Percentiles rank a stretch among this genome's conserved stretches.
phyloP scores from a whole-genome alignment of 2,888 invertebrate species.

The Drosophila mimica region DNA sequence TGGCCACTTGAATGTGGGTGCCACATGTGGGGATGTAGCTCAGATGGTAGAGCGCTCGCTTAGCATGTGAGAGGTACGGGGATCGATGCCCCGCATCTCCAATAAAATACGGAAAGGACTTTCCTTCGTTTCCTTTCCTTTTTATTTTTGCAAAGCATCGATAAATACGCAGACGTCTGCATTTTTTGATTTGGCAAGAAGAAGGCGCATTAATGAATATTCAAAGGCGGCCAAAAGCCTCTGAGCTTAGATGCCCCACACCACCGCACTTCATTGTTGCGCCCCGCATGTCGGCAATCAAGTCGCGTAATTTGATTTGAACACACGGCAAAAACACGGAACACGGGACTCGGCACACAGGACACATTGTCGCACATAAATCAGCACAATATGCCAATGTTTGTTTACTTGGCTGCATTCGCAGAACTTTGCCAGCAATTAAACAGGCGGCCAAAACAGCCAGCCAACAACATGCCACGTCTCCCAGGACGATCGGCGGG shows the following conservation, averaged over 20 bases:
- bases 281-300: conserved; percentile 72
- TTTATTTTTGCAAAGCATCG: conserved; percentile 33
- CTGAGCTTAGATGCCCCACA: conserved; percentile 33
- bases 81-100: conserved; percentile 86
- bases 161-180: conserved; percentile 82
- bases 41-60: conserved; percentile 86
- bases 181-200: conserved; percentile 58
- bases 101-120: conserved; percentile 38
- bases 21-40: conserved; percentile 84
- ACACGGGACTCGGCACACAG: conserved; percentile 17
- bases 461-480: conserved; percentile 15
- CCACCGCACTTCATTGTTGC: neutral
- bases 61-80: conserved; percentile 86
- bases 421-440: conserved; percentile 84
- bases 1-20: conserved; percentile 39
- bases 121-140: neutral
- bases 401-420: conserved; percentile 80
- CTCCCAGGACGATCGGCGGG: conserved; percentile 41
- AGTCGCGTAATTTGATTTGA: conserved; percentile 83
- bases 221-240: conserved; percentile 71
- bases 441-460: conserved; percentile 76
- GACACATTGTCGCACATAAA: conserved; percentile 81
- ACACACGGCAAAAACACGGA: conserved; percentile 43
- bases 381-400: conserved; percentile 83
- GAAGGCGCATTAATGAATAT: conserved; percentile 77